Conservation (phyloP, 2,113 vertebrate genomes). For the Pollimyrus isidori region DNA sequence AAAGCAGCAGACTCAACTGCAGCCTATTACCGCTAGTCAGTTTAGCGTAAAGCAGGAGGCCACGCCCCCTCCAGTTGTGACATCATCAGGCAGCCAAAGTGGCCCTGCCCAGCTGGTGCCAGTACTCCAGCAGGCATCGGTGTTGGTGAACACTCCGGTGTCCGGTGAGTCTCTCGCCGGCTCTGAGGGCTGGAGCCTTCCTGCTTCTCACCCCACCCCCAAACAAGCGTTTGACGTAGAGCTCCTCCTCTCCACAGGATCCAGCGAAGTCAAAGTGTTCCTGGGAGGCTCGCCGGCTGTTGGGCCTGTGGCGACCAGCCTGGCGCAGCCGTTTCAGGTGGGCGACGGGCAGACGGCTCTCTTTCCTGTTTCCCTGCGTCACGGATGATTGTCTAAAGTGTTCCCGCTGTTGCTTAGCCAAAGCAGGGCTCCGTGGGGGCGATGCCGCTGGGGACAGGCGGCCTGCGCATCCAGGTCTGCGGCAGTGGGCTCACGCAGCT, state of each 20-base stretch:
- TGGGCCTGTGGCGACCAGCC: constrained; percentile 51
- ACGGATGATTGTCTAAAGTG: neutral
- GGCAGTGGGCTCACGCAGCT: constrained; percentile 55
- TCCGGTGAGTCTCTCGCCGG: constrained; percentile 39
- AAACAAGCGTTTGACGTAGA: neutral
- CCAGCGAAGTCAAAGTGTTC: constrained; percentile 71
- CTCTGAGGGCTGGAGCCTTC: neutral
- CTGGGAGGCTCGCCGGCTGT: constrained; percentile 54
- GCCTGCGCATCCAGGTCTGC: constrained; percentile 61
- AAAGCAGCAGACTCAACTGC: constrained; percentile 53
- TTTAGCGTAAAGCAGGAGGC: constrained; percentile 55
- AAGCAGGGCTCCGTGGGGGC: constrained; percentile 65
- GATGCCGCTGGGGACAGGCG: constrained; percentile 53
- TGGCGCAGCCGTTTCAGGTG: constrained; percentile 67
- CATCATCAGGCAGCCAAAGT: constrained; percentile 38
- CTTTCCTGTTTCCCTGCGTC: neutral
- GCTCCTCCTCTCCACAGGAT: constrained; percentile 40
- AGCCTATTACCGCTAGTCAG: constrained; percentile 41
- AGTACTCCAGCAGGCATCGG: constrained; percentile 62
- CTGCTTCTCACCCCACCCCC: neutral
- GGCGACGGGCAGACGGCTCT: neutral
- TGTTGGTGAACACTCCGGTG: constrained; percentile 62
- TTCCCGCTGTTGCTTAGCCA: constrained; percentile 46
- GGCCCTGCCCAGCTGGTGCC: constrained; percentile 48
- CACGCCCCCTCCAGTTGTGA: constrained; percentile 44